These are phyloP conservation scores for Xestia rhomboidea DNA, from an alignment of 2,888 invertebrate genomes.

Conservation along the genomic window DNA sequence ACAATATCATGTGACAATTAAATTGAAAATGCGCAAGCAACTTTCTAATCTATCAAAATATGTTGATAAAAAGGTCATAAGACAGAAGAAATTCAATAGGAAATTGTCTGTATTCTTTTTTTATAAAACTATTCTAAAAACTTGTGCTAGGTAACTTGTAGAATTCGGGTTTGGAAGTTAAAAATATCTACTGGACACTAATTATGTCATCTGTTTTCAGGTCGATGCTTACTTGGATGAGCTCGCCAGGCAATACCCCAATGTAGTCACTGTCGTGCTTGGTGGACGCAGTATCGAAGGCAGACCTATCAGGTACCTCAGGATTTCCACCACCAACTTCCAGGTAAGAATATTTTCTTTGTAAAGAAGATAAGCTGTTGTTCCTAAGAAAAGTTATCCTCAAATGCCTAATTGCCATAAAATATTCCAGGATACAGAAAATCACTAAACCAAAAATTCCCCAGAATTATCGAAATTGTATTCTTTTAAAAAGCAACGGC, in stretches of 20 bases:
- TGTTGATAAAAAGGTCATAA: not conserved
- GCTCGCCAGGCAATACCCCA: slow-evolving; percentile 75
- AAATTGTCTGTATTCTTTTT: too few species aligned
- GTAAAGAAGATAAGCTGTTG: not conserved
- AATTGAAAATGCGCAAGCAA: not conserved
- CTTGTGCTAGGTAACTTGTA: not conserved
- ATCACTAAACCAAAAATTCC: not conserved
- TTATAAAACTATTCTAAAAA: too few species aligned
- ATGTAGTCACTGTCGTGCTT: slow-evolving; percentile 76
- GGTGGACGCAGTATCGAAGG: slow-evolving; percentile 91
- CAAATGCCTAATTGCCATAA: not conserved
- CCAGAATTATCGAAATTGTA: not conserved
- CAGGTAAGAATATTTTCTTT: slow-evolving; percentile 70
- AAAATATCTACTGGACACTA: not conserved
- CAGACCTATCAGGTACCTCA: slow-evolving; percentile 90
- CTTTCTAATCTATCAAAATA: not conserved
- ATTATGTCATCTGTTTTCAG: slow-evolving; percentile 66
- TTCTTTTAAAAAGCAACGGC: not conserved
- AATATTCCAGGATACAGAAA: not conserved
- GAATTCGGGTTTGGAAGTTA: not conserved
- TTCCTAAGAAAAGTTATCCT: not conserved
- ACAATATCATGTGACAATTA: not conserved
- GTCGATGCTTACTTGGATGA: slow-evolving; percentile 80
- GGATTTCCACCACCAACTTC: slow-evolving; percentile 89
- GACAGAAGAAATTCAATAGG: not conserved